Evolutionary conservation across 2,797 vertebrate species (phyloP).

Genomic region (Nasua narica): DNA sequence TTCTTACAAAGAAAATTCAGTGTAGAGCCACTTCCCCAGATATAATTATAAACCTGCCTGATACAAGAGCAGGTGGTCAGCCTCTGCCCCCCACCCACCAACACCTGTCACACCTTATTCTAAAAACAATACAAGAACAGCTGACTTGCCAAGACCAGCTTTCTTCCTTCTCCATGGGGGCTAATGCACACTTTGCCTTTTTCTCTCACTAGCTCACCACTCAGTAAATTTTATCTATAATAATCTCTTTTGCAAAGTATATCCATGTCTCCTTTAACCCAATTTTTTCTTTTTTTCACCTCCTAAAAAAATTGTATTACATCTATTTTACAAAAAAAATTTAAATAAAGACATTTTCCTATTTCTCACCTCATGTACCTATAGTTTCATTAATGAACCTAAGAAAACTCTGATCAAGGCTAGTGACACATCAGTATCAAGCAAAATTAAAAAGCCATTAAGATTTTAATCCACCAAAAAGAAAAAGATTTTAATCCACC

Average conservation of each 20-base stretch:
- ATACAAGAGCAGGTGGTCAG: not conserved
- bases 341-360: not conserved
- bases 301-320: not conserved
- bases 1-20: conserved; percentile 4
- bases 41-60: not conserved
- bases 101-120: not conserved
- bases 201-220: not conserved
- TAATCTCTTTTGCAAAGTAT: not conserved
- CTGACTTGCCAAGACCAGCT: not conserved
- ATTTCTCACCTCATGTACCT: not conserved
- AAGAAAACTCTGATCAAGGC: not conserved
- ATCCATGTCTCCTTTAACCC: not conserved
- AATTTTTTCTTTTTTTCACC: not conserved
- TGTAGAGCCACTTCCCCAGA: conserved; percentile 17
- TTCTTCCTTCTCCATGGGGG: not conserved
- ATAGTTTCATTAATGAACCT: not conserved
- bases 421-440: not conserved
- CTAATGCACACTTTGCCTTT: not conserved
- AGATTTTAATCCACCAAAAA: not conserved
- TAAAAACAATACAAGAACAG: conserved; percentile 1
- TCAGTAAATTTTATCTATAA: not conserved
- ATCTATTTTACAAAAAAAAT: not conserved
- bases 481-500: not conserved
- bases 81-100: not conserved
- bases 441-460: not conserved